Evolutionary conservation across 2,113 vertebrate genomes (phyloP).

Genomic region (Burhinus bistriatus): DNA sequence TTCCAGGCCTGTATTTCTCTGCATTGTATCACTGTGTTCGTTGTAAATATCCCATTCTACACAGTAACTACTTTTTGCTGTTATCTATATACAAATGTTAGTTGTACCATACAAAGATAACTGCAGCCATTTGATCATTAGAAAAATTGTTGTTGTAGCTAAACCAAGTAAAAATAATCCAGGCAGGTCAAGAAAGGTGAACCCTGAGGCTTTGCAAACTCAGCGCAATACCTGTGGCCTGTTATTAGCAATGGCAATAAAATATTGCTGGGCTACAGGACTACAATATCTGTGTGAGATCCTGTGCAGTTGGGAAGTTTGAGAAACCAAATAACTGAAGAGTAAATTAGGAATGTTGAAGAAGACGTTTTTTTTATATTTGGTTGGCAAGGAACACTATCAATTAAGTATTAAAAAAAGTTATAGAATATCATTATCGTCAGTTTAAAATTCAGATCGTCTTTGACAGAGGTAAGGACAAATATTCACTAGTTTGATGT

Average conservation of each 20-base stretch:
- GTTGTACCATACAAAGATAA: not conserved
- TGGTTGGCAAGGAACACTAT: not conserved
- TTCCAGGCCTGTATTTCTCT: not conserved
- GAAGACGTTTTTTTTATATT: not conserved
- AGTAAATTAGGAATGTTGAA: not conserved
- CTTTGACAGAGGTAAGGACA: not conserved
- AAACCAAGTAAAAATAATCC: not conserved
- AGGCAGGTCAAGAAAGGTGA: not conserved
- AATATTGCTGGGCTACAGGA: not conserved
- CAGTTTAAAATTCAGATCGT: not conserved
- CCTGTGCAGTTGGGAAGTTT: not conserved
- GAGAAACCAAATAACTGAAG: not conserved
- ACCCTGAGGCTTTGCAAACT: not conserved
- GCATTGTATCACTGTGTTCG: not conserved
- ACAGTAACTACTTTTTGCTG: not conserved
- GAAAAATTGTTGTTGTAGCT: not conserved
- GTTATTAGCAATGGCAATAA: not conserved
- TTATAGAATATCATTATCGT: not conserved
- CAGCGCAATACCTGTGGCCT: not conserved
- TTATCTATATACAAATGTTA: not conserved
- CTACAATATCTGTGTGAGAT: not conserved
- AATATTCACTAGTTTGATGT: not conserved
- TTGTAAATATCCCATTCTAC: not conserved
- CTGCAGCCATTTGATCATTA: not conserved
- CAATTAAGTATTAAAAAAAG: not conserved